phyloP scores from a whole-genome alignment of 2,888 invertebrate genomes.

The Agriopis marginaria region DNA sequence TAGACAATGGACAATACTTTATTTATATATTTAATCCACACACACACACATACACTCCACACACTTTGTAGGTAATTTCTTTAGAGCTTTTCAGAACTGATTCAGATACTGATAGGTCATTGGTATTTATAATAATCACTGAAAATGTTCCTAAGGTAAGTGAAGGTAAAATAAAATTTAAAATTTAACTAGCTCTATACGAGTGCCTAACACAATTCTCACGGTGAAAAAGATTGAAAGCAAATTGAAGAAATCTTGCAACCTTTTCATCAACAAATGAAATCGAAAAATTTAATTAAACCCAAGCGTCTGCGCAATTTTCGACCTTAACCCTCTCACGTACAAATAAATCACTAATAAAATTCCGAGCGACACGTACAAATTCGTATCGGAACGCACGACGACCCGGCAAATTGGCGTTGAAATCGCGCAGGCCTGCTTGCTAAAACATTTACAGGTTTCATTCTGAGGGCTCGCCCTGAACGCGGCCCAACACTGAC shows the following conservation, averaged over 20 bases:
- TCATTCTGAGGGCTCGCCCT: constrained; percentile 56
- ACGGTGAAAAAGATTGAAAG: not conserved
- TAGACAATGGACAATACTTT: too few species aligned
- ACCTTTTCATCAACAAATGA: constrained; percentile 1
- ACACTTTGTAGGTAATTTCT: not conserved
- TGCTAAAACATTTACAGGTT: constrained; percentile 62
- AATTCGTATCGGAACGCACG: constrained; percentile 52
- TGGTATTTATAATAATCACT: not conserved
- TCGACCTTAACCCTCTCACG: constrained; percentile 37
- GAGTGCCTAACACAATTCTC: too few species aligned
- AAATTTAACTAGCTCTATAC: not conserved
- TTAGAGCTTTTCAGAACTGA: not conserved
- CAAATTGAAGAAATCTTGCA: not conserved
- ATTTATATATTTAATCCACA: too few species aligned
- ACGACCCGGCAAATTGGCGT: constrained; percentile 56
- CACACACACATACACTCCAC: too few species aligned
- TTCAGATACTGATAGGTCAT: not conserved
- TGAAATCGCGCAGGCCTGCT: constrained; percentile 50
- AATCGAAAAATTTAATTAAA: constrained; percentile 5
- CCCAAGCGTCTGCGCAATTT: constrained; percentile 1
- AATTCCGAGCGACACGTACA: constrained; percentile 54
- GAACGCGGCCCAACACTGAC: constrained; percentile 70
- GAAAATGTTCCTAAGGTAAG: not conserved
- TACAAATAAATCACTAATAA: constrained; percentile 55
- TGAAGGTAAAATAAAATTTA: not conserved